Percentiles rank a stretch among this genome's conserved stretches.
These are phyloP conservation scores for Eupithecia centaureata DNA, from an alignment of 2,888 invertebrate species.

Conservation along the genomic window DNA sequence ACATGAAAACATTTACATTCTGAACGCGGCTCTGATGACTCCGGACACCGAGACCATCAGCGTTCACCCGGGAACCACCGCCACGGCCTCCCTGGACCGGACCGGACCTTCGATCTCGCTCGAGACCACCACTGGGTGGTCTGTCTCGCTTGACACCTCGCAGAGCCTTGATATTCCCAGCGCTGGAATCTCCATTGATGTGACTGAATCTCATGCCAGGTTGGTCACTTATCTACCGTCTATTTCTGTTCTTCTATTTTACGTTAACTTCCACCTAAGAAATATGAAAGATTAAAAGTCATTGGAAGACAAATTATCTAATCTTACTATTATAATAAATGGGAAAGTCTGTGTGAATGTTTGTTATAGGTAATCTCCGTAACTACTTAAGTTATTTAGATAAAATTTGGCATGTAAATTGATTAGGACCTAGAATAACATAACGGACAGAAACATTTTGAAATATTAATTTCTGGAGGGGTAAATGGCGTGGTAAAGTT, in stretches of 20 bases:
- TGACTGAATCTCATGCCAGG: slow-evolving; percentile 80
- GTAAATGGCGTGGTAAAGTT: too few species aligned
- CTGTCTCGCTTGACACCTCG: slow-evolving; percentile 80
- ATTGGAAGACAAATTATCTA: too few species aligned
- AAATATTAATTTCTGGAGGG: too few species aligned
- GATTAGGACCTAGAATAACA: too few species aligned
- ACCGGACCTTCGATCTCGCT: slow-evolving; percentile 79
- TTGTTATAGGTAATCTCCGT: too few species aligned
- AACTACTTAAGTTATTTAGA: too few species aligned
- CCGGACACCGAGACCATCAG: slow-evolving; percentile 88
- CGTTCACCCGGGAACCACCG: slow-evolving; percentile 75
- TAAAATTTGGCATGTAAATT: too few species aligned
- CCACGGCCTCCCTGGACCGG: slow-evolving; percentile 73
- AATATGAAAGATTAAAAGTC: neutral
- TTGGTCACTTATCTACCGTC: slow-evolving; percentile 36
- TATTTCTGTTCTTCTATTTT: neutral
- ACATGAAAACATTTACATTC: slow-evolving; percentile 92
- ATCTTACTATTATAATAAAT: too few species aligned
- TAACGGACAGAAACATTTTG: too few species aligned
- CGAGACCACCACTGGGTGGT: slow-evolving; percentile 78
- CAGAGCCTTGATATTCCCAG: slow-evolving; percentile 81
- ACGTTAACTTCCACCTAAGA: neutral
- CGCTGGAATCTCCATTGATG: slow-evolving; percentile 78
- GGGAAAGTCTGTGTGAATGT: too few species aligned
- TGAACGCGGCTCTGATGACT: slow-evolving; percentile 91